Base-by-base conservation (phyloP, 2,113 vertebrate genomes). In the Sylvietta virens region DNA sequence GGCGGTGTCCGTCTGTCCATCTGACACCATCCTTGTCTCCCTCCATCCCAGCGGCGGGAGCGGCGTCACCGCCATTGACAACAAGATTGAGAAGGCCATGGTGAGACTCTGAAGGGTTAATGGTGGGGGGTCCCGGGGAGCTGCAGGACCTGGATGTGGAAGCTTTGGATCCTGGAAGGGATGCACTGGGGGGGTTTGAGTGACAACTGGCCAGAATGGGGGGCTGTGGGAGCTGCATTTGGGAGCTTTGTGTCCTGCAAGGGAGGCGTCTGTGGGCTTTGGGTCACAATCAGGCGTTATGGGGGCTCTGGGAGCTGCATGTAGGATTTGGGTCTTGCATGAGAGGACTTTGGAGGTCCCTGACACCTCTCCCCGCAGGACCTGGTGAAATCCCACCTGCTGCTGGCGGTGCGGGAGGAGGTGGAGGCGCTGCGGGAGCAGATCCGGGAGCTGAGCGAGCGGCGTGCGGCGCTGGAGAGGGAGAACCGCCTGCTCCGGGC, bases 391-490 rank as follows among this genome's bases (percentile, higher is more conserved):
- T 66, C 70, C 0, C 82, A 85, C 70, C 51, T 85, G 70, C 61
- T 85, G 82, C 51, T 76, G 70, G 82, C 82, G 5, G 82, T 85
- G 82, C 82, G 81, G 58, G 81, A 84, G 69, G 81, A 84, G 81
- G 81, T 73, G 81, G 81, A 84, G 58, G 69, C 69, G 7, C 81
- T 84, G 48, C 81, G 82, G 82, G 82, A 85, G 70, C 82, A 85
- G 70, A 74, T 85, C 70, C 70, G 61, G 24, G 82, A 74, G 24
- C 60, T 85, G 50, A 74, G 60, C 20, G 82, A 85, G 60, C 60
- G 82, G 10, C 60, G 60, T 0, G 5, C 23, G 10, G 60, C 24
- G 30, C 50, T 74, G 42, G 70, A 65, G 60, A 31, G n/a, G 30
- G 81, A 74, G 70, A 74, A 85, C n/a, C 21, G 42, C 3, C 40